Percentiles rank a stretch among this genome's conserved stretches.
Conservation (phyloP, 64 coral and sea anemone species). For the Catalaphyllia jardinei region DNA sequence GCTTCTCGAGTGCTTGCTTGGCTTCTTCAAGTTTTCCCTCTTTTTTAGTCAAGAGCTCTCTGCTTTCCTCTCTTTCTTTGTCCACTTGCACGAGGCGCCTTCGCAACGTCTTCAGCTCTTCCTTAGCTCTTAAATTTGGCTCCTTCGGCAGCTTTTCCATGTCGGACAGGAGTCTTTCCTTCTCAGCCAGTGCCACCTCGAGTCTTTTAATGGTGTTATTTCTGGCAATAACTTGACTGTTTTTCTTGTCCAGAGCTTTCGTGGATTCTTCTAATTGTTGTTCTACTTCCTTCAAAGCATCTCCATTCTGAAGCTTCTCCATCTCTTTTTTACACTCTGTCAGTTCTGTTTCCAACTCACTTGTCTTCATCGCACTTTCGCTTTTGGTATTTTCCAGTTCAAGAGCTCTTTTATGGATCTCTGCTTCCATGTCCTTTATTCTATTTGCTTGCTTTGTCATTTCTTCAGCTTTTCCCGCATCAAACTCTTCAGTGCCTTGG, state of each 20-base stretch:
- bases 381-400: constrained; percentile 25
- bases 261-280: constrained; percentile 85
- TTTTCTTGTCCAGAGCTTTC: constrained; percentile 93
- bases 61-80: constrained; percentile 45
- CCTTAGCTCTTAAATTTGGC: constrained; percentile 35
- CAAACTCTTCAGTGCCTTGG: background rate
- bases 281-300: constrained; percentile 58
- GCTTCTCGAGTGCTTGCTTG: background rate
- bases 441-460: background rate
- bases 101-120: constrained; percentile 57
- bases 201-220: constrained; percentile 89
- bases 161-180: constrained; percentile 40
- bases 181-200: constrained; percentile 58
- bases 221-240: constrained; percentile 86
- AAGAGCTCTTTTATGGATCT: background rate
- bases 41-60: constrained; percentile 3
- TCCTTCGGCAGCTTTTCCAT: constrained; percentile 27
- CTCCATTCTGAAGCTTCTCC: background rate
- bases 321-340: constrained; percentile 45
- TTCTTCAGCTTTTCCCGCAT: background rate
- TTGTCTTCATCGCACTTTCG: constrained; percentile 25
- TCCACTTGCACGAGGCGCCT: constrained; percentile 39
- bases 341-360: constrained; percentile 28
- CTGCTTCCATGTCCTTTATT: background rate
- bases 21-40: constrained; percentile 21